Conservation (phyloP, 2,797 vertebrate genomes). For the Xiphorhynchus erythropygius region DNA sequence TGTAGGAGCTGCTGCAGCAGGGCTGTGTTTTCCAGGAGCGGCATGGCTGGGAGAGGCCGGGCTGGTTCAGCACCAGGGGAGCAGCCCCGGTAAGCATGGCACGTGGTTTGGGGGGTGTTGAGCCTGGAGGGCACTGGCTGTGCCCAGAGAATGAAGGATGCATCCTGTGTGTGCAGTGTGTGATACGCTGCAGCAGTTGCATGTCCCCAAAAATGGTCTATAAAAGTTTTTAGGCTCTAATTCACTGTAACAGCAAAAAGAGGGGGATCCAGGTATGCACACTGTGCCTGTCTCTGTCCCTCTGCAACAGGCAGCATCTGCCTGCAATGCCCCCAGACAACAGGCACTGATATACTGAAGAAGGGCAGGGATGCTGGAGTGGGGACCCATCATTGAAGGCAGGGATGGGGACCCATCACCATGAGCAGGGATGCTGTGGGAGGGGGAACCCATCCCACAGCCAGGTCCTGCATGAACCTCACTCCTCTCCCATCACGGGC, state of each 20-base stretch:
- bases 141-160: fast-evolving
- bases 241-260: fast-evolving
- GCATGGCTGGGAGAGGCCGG: constrained; percentile 95
- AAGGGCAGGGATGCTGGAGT: fast-evolving
- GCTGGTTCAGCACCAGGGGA: constrained; percentile 87
- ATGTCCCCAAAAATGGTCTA: fast-evolving
- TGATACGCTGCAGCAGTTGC: fast-evolving
- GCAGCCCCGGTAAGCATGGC: constrained; percentile 82
- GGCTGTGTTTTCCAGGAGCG: constrained; percentile 96
- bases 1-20: constrained; percentile 85
- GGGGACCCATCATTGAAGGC: not conserved
- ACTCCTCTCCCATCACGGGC: fast-evolving
- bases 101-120: fast-evolving
- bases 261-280: not conserved
- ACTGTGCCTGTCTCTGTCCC: not conserved
- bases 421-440: fast-evolving
- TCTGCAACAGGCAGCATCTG: not conserved
- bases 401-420: not conserved
- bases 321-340: not conserved
- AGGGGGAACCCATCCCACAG: too few relatives aligned
- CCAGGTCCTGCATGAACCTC: fast-evolving
- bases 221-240: not conserved
- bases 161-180: fast-evolving
- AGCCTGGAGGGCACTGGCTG: not conserved
- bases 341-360: not conserved